Base-by-base conservation (phyloP, 1,140 invertebrate species). In the Manduca sexta region DNA sequence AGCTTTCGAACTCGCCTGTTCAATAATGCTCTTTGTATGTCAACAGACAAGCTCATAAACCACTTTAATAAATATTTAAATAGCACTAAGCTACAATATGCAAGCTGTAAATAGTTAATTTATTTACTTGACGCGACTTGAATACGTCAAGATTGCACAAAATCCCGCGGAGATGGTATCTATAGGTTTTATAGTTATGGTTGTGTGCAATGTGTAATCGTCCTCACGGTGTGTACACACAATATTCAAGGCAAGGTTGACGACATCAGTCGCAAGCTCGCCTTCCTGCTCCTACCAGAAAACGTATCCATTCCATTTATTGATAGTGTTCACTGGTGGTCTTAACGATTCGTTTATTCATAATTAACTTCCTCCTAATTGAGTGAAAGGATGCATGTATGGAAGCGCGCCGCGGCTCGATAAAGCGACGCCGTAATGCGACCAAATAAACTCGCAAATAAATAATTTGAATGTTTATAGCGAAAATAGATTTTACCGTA, bases 241-340 rank as follows among this genome's bases (percentile, higher is more conserved):
- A 58, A 53, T 53, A 53, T 44, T 16, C 46, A 45, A 14, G 29
- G 48, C 56, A 60, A 55, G 48, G 56, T 51, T 48, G 52, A 47
- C 48, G 46, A 47, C 48, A 45, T 43, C 31, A 43, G 44, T 35
- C 38, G 41, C 41, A 33, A 30, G 34, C 37, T 35, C 40, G 37
- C 52, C 56, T 60, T 60, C 56, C 56, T 54, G 51, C 41, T 54
- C 44, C 48, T 45, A 49, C 52, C 21, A 43, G 21, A 43, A 45
- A 42, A 45, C 38, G 49, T 42, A 39, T 49, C 42, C 45, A 56
- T 47, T 43, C 37, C 46, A 31, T 45, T 47, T 53, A 52, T 37
- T 41, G 49, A 52, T 46, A 50, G 33, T 38, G 15, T 26, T 48
- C 43, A 33, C 45, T 34, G 43, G 47, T 50, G 46, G 45, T 51